phyloP scores from a whole-genome alignment of 1,140 invertebrate species.

The Frieseomelitta varia region DNA sequence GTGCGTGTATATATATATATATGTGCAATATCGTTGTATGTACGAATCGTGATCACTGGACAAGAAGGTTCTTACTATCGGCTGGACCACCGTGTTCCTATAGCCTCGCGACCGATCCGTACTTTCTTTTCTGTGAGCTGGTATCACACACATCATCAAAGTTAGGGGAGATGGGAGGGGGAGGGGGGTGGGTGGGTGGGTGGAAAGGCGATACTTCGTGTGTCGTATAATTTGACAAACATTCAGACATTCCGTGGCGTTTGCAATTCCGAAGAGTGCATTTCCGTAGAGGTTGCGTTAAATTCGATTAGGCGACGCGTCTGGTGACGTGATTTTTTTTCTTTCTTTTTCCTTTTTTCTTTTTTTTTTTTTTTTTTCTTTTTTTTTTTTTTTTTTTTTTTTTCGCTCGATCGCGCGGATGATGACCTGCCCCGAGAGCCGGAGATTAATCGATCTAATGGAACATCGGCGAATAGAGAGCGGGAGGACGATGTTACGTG shows the following conservation, averaged over 20 bases:
- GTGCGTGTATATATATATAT: constrained; percentile 50
- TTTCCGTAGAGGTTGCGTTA: constrained; percentile 43
- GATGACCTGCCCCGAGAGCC: neutral
- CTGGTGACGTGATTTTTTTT: no score
- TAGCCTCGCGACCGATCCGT: constrained; percentile 42
- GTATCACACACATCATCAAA: neutral
- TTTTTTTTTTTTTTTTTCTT: no score
- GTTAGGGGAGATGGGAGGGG: no score
- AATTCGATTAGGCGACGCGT: constrained; percentile 37
- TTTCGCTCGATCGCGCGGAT: constrained; percentile 13
- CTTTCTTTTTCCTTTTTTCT: no score
- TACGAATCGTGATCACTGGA: constrained; percentile 30
- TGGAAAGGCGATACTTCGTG: constrained; percentile 47
- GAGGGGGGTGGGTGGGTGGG: neutral
- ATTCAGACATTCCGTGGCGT: constrained; percentile 77
- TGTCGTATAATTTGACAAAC: constrained; percentile 76
- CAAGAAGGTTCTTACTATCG: constrained; percentile 12
- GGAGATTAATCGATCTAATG: constrained; percentile 41
- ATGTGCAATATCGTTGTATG: constrained; percentile 52
- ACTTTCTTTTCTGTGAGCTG: constrained; percentile 36
- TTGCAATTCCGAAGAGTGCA: constrained; percentile 81
- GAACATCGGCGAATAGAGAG: neutral
- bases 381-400: no score
- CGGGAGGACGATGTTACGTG: neutral
- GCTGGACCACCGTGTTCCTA: constrained; percentile 30